Evolutionary conservation across 92 coral and sea anemone species (phyloP).

Genomic region (Galaxea fascicularis): DNA sequence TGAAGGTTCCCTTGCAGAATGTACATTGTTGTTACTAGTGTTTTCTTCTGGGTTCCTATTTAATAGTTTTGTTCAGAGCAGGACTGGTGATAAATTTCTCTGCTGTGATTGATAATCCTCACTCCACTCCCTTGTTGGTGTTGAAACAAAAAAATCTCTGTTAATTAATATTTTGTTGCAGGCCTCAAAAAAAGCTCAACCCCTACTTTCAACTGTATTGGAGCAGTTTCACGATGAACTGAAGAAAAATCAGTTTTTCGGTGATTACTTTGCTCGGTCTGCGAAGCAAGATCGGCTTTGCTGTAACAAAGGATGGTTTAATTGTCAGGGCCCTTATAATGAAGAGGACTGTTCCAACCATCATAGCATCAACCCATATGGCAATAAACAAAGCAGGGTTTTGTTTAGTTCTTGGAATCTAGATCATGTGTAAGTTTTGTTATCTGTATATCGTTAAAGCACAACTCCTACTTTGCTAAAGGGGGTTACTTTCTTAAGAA

Average conservation of each 20-base stretch:
- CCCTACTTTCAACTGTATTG: slow-evolving; percentile 52
- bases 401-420: slow-evolving; percentile 97
- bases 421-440: slow-evolving; percentile 93
- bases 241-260: slow-evolving; percentile 70
- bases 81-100: too few relatives aligned
- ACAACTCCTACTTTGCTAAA: too few relatives aligned
- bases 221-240: slow-evolving; percentile 76
- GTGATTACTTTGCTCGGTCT: slow-evolving; percentile 91
- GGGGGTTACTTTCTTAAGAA: too few relatives aligned
- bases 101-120: too few relatives aligned
- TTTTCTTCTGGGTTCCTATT: too few relatives aligned
- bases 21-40: too few relatives aligned
- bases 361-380: slow-evolving; percentile 97
- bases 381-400: slow-evolving; percentile 88
- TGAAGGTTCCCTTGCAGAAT: too few relatives aligned
- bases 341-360: slow-evolving; percentile 58
- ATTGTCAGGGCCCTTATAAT: slow-evolving; percentile 87
- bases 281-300: slow-evolving; percentile 69
- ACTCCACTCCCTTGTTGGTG: too few relatives aligned
- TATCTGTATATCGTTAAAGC: not conserved
- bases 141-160: too few relatives aligned
- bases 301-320: slow-evolving; percentile 91
- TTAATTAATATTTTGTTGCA: not conserved
- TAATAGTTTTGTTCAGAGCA: too few relatives aligned
- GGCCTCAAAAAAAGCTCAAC: slow-evolving; percentile 47